Evolutionary conservation across 1,140 invertebrate species (phyloP).

Genomic region (Catajapyx aquilonaris): DNA sequence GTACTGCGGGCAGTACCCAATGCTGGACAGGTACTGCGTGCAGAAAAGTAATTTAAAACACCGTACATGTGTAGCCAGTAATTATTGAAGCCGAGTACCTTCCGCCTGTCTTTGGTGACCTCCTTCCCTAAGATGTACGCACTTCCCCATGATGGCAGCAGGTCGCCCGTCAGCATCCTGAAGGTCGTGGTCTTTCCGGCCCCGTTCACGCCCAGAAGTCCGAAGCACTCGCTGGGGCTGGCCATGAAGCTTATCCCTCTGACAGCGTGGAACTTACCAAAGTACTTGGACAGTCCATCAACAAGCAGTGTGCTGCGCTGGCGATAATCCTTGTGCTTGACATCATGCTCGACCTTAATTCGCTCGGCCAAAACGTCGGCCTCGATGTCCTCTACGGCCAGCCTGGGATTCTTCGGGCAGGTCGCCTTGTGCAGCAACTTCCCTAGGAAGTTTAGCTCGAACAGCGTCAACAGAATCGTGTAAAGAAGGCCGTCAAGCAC

Average conservation of each 20-base stretch:
- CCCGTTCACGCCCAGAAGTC: slow-evolving; percentile 21
- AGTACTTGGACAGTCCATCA: too few species aligned
- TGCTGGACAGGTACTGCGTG: slow-evolving; percentile 10
- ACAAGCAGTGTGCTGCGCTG: too few species aligned
- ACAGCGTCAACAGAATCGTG: too few species aligned
- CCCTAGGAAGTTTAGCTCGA: too few species aligned
- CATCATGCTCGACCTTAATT: too few species aligned
- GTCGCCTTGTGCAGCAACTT: too few species aligned
- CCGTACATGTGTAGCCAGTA: slow-evolving; percentile 1
- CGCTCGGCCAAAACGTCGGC: too few species aligned
- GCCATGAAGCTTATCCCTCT: slow-evolving; percentile 21
- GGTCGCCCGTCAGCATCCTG: slow-evolving; percentile 36
- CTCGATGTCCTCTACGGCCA: too few species aligned
- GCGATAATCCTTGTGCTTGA: too few species aligned
- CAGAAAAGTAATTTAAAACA: slow-evolving; percentile 1
- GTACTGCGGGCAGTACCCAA: slow-evolving; percentile 29
- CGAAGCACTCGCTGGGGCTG: slow-evolving; percentile 16
- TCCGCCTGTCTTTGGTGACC: slow-evolving; percentile 16
- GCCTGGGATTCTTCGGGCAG: too few species aligned
- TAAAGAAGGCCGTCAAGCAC: too few species aligned
- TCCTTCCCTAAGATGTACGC: slow-evolving; percentile 26
- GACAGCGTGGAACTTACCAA: slow-evolving; percentile 20
- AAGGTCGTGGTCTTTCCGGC: slow-evolving; percentile 34
- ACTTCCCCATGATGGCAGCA: slow-evolving; percentile 11
- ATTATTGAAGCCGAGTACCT: too few species aligned